These are phyloP conservation scores for Triplophysa siluroides DNA, from an alignment of 2,113 vertebrate species.

Conservation along the genomic window DNA sequence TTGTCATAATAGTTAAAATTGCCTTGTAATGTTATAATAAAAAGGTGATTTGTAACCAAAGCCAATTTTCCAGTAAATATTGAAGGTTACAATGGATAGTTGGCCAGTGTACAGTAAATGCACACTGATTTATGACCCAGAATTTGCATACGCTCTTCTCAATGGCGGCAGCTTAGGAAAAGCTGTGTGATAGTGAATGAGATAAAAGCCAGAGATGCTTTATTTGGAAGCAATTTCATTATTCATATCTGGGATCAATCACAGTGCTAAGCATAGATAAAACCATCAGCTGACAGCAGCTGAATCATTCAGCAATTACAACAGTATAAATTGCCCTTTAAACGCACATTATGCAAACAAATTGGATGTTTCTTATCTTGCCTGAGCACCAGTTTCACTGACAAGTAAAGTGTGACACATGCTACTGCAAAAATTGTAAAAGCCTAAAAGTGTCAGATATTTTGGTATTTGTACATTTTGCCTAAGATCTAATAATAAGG, in stretches of 20 bases:
- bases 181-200: slow-evolving; percentile 45
- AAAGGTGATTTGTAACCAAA: not conserved
- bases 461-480: no score
- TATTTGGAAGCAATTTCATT: slow-evolving; percentile 53
- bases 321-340: slow-evolving; percentile 48
- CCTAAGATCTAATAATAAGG: no score
- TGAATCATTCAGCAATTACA: slow-evolving; percentile 56
- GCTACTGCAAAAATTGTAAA: not conserved
- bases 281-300: slow-evolving; percentile 45
- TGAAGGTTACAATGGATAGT: not conserved
- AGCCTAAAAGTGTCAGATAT: not conserved
- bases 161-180: not conserved
- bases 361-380: slow-evolving; percentile 52
- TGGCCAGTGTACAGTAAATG: slow-evolving; percentile 40
- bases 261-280: slow-evolving; percentile 8
- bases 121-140: slow-evolving; percentile 43
- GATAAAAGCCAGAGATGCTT: slow-evolving; percentile 26
- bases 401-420: slow-evolving; percentile 28
- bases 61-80: slow-evolving; percentile 25
- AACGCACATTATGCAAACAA: slow-evolving; percentile 54
- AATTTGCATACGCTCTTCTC: slow-evolving; percentile 1
- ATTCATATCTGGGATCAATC: slow-evolving; percentile 58
- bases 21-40: not conserved
- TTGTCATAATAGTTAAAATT: not conserved
- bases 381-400: slow-evolving; percentile 38